Percentiles rank a stretch among this genome's conserved stretches.
These are phyloP conservation scores for Recurvirostra avosetta DNA, from an alignment of 2,113 vertebrate genomes.

Conservation along the genomic window DNA sequence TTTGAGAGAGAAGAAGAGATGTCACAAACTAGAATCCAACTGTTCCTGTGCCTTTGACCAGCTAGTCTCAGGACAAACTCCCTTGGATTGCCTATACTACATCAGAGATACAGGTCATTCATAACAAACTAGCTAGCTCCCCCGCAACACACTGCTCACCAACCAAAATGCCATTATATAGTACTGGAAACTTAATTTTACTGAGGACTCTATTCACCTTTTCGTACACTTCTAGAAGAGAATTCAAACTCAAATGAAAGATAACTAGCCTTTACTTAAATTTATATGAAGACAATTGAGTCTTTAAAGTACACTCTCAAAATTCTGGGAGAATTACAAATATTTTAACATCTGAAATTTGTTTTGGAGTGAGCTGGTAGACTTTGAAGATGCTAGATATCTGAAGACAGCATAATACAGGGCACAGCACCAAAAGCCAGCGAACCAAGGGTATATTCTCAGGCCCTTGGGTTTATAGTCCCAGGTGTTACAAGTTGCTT, in stretches of 20 bases:
- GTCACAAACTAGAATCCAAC: neutral
- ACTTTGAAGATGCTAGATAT: neutral
- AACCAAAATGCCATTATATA: neutral
- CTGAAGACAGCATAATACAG: neutral
- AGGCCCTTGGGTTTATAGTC: neutral
- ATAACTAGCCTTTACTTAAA: neutral
- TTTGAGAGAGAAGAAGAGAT: neutral
- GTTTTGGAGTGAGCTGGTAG: neutral
- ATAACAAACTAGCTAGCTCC: neutral
- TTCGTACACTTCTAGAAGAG: neutral
- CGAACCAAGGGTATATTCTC: neutral
- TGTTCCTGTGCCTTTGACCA: neutral
- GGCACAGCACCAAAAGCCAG: neutral
- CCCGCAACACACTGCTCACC: neutral
- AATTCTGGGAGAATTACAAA: neutral
- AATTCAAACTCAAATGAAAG: neutral
- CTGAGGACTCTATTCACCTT: neutral
- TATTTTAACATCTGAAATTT: neutral
- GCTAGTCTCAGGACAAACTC: neutral
- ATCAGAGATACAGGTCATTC: neutral
- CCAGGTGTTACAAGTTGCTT: neutral
- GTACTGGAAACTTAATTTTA: neutral
- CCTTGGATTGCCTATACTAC: neutral
- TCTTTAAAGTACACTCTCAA: neutral
- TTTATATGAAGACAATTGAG: neutral